phyloP scores from a whole-genome alignment of 30 jellyfish, hydroid and myxozoan genomes.

The Aurelia aurita region DNA sequence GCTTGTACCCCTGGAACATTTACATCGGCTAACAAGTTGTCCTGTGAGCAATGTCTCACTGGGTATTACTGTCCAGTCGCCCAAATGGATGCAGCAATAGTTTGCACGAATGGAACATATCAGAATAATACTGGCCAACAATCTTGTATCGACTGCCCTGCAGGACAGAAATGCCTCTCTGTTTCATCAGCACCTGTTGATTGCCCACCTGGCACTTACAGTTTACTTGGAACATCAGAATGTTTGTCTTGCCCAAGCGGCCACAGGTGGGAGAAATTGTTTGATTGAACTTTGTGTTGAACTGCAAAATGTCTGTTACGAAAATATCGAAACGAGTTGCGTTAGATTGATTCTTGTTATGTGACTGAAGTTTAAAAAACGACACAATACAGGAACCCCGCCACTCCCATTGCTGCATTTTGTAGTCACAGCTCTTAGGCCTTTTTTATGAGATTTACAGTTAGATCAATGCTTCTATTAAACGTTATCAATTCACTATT shows the following conservation, averaged over 20 bases:
- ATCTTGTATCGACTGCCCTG: conserved; percentile 65
- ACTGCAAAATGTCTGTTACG: too few relatives aligned
- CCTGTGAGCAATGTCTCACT: conserved; percentile 78
- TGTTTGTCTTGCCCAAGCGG: conserved; percentile 77
- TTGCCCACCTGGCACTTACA: conserved; percentile 67
- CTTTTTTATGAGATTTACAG: too few relatives aligned
- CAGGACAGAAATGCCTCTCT: conserved; percentile 39
- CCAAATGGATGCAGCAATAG: conserved; percentile 60
- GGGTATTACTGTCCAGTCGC: conserved; percentile 58
- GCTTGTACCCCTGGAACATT: conserved; percentile 41
- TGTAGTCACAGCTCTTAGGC: too few relatives aligned
- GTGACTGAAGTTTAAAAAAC: too few relatives aligned
- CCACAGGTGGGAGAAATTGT: conserved; percentile 43
- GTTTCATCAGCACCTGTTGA: conserved; percentile 36
- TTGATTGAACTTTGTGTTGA: too few relatives aligned
- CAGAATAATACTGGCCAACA: conserved; percentile 75
- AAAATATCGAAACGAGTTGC: too few relatives aligned
- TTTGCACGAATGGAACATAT: conserved; percentile 88
- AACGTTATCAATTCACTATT: too few relatives aligned
- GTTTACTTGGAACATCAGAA: conserved; percentile 47
- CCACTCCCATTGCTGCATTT: too few relatives aligned
- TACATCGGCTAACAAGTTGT: conserved; percentile 38
- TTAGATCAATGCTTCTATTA: too few relatives aligned
- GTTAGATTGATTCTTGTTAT: too few relatives aligned
- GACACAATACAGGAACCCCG: too few relatives aligned